These are phyloP conservation scores for Synanthedon vespiformis DNA, from an alignment of 2,888 invertebrate genomes.

Conservation along the genomic window DNA sequence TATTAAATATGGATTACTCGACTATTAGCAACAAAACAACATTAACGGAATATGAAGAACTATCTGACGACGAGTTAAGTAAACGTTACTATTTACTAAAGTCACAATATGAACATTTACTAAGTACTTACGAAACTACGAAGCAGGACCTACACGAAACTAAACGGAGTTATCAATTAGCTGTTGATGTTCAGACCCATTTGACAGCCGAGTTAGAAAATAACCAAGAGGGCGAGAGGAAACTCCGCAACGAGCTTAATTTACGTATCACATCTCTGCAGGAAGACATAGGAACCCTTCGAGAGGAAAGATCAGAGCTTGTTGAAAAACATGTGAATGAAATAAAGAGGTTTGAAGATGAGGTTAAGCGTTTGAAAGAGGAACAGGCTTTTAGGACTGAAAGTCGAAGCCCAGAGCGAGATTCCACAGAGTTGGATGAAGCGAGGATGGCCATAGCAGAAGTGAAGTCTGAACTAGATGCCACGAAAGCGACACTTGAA, in stretches of 20 bases:
- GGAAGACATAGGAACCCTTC: slow-evolving; percentile 46
- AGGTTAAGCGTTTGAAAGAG: slow-evolving; percentile 44
- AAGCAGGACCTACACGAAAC: slow-evolving; percentile 60
- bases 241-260: slow-evolving; percentile 31
- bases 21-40: slow-evolving; percentile 53
- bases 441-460: slow-evolving; percentile 28
- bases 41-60: slow-evolving; percentile 43
- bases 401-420: slow-evolving; percentile 37
- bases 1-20: slow-evolving; percentile 50
- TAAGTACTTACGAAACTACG: slow-evolving; percentile 39
- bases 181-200: slow-evolving; percentile 55
- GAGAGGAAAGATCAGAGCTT: slow-evolving; percentile 38
- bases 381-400: slow-evolving; percentile 30
- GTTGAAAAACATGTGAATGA: slow-evolving; percentile 38
- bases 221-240: slow-evolving; percentile 44
- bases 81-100: slow-evolving; percentile 52
- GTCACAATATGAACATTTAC: slow-evolving; percentile 48
- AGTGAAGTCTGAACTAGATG: slow-evolving; percentile 34
- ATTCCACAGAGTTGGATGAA: slow-evolving; percentile 48
- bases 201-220: slow-evolving; percentile 51
- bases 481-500: slow-evolving; percentile 38
- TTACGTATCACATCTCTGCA: slow-evolving; percentile 39
- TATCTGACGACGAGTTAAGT: slow-evolving; percentile 47
- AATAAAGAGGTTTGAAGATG: slow-evolving; percentile 36
- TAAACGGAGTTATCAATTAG: slow-evolving; percentile 50